Base-by-base conservation (phyloP, 2,113 vertebrate species). In the Rostratula benghalensis region DNA sequence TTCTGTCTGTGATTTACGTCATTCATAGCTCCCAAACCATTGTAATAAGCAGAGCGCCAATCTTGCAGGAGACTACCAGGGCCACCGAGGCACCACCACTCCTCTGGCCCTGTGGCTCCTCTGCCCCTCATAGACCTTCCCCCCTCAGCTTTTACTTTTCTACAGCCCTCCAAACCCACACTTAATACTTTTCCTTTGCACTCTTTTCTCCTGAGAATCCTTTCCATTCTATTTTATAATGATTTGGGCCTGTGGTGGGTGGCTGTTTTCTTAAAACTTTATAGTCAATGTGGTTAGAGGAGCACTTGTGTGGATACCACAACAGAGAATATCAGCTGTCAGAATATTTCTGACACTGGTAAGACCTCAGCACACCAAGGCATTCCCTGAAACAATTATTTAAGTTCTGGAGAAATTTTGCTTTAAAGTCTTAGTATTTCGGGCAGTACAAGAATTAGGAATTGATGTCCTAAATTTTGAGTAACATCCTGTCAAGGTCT, bases 241-340 rank as follows among this genome's bases (percentile, higher is more conserved):
- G 8, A 43, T 0, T 39, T 2, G 3, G 9, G 1, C 54, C 91
- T 60, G 18, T 27, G 10, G 11, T 51, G 17, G 1, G 2, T 22
- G 9, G 5, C 37, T 60, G 3, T 45, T 89, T 73, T 35, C 25
- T 51, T 76, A 60, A 77, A 30, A 30, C 30, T 64, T 91, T 43
- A 28, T 39, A 65, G 23, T 15, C 17, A 64, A 41, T 11, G 50
- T 41, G 6, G 4, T 13, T 56, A 68, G 31, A 53, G 28, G 25
- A 93, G 64, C 1, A 10, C 0, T 71, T 70, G 6, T 30, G 7
- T 87, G 45, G 14, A 11, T 65, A 57, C 30, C 13, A 23, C 22
- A 77, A 1, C 4, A 73, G 35, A 69, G 10, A 41, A 46, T 9
- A 22, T 1, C 4, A 1, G 7, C 7, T 54, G 28, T 9, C n/a